Conservation (phyloP, 2,113 vertebrate species). For the Marcusenius ussheri region DNA sequence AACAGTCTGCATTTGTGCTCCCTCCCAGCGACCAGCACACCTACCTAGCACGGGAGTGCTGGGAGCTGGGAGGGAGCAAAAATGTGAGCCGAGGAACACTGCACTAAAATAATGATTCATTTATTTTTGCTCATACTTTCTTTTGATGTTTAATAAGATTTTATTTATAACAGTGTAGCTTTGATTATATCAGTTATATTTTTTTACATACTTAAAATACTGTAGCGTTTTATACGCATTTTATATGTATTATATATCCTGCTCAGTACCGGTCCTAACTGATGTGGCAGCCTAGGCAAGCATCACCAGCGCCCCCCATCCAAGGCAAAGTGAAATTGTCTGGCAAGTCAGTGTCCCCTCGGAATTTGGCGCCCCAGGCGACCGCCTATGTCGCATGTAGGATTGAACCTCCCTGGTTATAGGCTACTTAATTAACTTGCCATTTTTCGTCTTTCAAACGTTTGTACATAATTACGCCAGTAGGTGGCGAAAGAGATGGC, state of each 20-base stretch:
- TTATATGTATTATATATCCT: neutral
- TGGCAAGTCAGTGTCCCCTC: neutral
- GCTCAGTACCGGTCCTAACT: neutral
- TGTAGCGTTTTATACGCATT: neutral
- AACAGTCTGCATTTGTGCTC: neutral
- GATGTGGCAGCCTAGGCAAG: neutral
- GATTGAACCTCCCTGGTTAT: neutral
- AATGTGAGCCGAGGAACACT: neutral
- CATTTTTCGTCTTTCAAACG: neutral
- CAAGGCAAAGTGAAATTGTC: neutral
- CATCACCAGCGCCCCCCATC: neutral
- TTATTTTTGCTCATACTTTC: neutral
- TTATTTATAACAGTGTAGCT: neutral
- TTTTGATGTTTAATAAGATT: neutral
- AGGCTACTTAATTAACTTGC: neutral
- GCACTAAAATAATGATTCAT: neutral
- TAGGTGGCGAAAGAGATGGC: neutral
- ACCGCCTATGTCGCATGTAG: neutral
- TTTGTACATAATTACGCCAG: neutral
- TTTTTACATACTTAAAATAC: neutral
- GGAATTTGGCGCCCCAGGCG: neutral
- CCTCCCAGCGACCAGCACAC: neutral
- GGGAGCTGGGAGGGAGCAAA: neutral
- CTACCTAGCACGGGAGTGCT: neutral
- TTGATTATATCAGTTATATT: neutral